Conservation (phyloP, 2,113 vertebrate genomes). For the Galbula dea region DNA sequence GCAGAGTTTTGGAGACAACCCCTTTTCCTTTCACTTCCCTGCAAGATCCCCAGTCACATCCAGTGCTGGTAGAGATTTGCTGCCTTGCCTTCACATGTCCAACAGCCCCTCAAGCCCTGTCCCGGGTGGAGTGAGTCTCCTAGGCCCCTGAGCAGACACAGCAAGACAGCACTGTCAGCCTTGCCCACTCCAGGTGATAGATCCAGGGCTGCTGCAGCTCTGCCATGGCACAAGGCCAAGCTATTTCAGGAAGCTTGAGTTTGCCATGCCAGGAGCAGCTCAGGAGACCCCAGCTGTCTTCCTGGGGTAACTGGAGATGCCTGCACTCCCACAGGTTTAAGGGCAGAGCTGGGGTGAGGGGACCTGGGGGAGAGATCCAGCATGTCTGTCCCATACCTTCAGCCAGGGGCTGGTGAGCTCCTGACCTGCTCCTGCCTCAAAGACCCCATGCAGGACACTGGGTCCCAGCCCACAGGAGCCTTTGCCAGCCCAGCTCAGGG, state of each 20-base stretch:
- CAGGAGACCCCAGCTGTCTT: not conserved
- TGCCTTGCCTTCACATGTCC: not conserved
- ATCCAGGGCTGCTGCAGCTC: not conserved
- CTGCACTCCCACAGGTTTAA: not conserved
- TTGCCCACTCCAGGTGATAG: not conserved
- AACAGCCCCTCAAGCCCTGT: not conserved
- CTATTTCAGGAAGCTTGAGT: not conserved
- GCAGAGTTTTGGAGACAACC: not conserved
- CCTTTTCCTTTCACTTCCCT: not conserved
- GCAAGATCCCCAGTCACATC: not conserved
- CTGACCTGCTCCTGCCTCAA: not conserved
- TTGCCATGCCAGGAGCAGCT: not conserved
- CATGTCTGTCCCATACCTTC: fast-evolving
- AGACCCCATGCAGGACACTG: not conserved
- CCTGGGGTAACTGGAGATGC: not conserved
- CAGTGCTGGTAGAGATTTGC: not conserved
- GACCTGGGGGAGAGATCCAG: not conserved
- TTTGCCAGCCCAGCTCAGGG: not conserved
- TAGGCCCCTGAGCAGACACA: not conserved
- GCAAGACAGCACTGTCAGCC: not conserved
- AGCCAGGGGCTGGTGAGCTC: fast-evolving
- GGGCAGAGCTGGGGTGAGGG: not conserved
- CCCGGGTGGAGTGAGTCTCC: fast-evolving
- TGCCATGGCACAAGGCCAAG: not conserved
- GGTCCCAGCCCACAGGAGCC: not conserved